Evolutionary conservation across 2,888 invertebrate genomes (phyloP).

Genomic region (Salticus scenicus): DNA sequence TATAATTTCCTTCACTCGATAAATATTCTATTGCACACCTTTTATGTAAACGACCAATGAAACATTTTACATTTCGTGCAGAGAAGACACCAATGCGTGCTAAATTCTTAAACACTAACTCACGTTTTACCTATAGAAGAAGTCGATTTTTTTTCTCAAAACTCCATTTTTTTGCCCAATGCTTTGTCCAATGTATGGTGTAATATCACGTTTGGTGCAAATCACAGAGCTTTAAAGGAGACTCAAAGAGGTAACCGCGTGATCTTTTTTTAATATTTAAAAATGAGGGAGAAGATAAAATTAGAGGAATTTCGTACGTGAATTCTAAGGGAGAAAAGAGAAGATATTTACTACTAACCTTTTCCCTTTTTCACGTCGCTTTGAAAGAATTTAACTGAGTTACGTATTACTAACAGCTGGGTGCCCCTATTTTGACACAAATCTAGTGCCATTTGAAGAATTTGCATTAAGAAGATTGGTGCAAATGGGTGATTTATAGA

Average conservation of each 20-base stretch:
- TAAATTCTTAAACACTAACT: neutral
- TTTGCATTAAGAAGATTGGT: constrained; percentile 13
- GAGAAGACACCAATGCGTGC: neutral
- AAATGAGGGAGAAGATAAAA: constrained; percentile 15
- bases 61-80: neutral
- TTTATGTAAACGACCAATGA: neutral
- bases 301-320: constrained; percentile 27
- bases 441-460: neutral
- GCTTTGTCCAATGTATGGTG: neutral
- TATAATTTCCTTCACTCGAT: constrained; percentile 2
- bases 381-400: constrained; percentile 32
- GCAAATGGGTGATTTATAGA: neutral
- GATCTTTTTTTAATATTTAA: constrained; percentile 19
- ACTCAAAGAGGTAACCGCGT: constrained; percentile 12
- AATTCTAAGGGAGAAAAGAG: neutral
- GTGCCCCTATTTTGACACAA: constrained; percentile 14
- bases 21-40: constrained; percentile 23
- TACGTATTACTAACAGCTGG: constrained; percentile 24
- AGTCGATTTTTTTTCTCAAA: neutral
- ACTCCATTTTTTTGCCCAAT: neutral
- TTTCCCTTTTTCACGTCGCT: neutral
- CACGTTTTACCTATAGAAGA: neutral
- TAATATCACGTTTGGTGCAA: neutral
- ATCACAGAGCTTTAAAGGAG: neutral
- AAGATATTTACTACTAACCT: constrained; percentile 2